A percentile compares a stretch with the other conserved stretches of the same genome.
Conservation (phyloP, 1,140 invertebrate species). For the Anthonomus grandis region DNA sequence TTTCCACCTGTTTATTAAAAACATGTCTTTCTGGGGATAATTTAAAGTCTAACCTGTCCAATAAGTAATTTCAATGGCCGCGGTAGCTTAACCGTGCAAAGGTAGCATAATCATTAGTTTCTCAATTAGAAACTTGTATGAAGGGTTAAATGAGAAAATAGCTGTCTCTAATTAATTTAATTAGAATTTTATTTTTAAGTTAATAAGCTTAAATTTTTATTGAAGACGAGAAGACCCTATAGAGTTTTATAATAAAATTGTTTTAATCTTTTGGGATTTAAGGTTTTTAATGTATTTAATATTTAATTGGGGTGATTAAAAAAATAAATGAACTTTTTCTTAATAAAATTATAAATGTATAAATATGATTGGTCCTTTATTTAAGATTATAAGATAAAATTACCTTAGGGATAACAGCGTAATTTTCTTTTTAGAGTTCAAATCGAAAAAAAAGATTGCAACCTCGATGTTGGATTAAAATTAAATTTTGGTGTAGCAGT, state of each 20-base stretch:
- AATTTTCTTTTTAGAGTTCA: conserved; percentile 61
- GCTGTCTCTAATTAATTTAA: conserved; percentile 50
- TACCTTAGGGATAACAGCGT: conserved; percentile 73
- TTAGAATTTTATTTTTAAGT: conserved; percentile 57
- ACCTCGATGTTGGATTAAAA: conserved; percentile 81
- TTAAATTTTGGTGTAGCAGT: conserved; percentile 58
- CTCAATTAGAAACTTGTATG: conserved; percentile 64
- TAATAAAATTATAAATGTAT: conserved; percentile 44
- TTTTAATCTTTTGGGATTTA: conserved; percentile 47
- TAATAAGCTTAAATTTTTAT: conserved; percentile 61
- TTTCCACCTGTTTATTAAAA: conserved; percentile 72
- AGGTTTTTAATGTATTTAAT: conserved; percentile 32
- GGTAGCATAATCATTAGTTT: conserved; percentile 70
- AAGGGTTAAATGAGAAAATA: conserved; percentile 57
- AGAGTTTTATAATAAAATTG: conserved; percentile 56
- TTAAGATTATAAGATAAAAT: conserved; percentile 56
- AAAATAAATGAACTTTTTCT: conserved; percentile 49
- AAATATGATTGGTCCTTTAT: conserved; percentile 48
- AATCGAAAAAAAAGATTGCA: conserved; percentile 64
- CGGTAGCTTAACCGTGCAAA: conserved; percentile 65
- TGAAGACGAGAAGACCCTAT: conserved; percentile 60
- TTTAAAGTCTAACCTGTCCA: conserved; percentile 63
- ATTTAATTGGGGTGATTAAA: conserved; percentile 51
- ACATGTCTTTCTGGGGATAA: conserved; percentile 61
- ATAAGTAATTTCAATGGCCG: conserved; percentile 62